Evolutionary conservation across 2,113 vertebrate genomes (phyloP), one percentile per base, ranked within the genome.

Genomic region (Ciconia stormi): DNA sequence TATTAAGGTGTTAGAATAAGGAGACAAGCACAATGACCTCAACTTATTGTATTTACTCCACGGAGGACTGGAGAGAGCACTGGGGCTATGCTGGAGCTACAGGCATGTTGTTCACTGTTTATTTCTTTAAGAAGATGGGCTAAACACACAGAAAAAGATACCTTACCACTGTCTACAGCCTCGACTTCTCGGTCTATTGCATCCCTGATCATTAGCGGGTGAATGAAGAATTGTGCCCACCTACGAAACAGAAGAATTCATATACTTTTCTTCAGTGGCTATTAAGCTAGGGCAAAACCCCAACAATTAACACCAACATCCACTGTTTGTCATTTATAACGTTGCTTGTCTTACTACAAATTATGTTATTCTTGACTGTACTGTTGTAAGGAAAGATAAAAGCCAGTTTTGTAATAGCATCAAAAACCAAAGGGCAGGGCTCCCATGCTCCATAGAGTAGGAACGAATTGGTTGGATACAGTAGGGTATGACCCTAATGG

Each of bases 141-240:
- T 55, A 69, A 91, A 63, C 16, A 80, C 13, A 49, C 32, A 92
- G 53, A 25, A 16, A 19, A 80, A 82, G 15, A 77, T 25, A 55
- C 18, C 99, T 71, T 95, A 99, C 99, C 99, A 74, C 99, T 99
- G 97, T 99, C 99, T 84, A 99, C 99, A 26, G 99, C 99, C 96
- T 99, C 99, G 46, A 99, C 99, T 97, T 99, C 99, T 80, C 99
- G 97, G 96, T 99, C 99, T 92, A 99, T 98, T 30, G 99, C 99
- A 84, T 99, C 99, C 85, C 99, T 98, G 44, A 99, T 99, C 99
- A 99, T 99, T 79, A 99, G 97, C 3, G 99, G 99, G 74, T 99
- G 99, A 94, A 99, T 99, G 84, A 99, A 99, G 97, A 99, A 99
- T 65, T 99, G 99, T 49, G 99, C 99, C 99, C 99, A 99, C 91